These are phyloP conservation scores for Zaprionus bogoriensis DNA, from an alignment of 2,888 invertebrate genomes.

Conservation along the genomic window DNA sequence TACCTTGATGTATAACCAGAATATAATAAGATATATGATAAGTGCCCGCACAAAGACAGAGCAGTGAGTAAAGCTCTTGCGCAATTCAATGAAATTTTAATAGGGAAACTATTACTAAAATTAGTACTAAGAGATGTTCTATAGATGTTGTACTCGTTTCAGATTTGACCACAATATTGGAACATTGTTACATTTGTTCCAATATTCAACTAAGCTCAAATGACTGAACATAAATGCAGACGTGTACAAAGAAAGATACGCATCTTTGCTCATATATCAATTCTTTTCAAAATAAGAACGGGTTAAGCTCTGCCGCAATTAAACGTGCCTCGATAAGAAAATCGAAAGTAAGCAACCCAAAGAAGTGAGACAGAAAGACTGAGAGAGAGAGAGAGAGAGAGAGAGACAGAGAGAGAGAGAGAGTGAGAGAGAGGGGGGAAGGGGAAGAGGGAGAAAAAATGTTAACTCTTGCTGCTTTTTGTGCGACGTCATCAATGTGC, in stretches of 20 bases:
- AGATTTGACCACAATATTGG: too few species aligned
- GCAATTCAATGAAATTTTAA: too few species aligned
- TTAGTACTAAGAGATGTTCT: background rate
- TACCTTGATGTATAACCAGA: too few species aligned
- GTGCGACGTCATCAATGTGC: slow-evolving; percentile 74
- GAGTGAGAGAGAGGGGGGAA: too few species aligned
- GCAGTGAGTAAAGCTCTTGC: too few species aligned
- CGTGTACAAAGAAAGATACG: background rate
- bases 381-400: background rate
- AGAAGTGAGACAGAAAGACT: slow-evolving; percentile 3
- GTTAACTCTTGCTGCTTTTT: slow-evolving; percentile 25
- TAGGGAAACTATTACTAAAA: too few species aligned
- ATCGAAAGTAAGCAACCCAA: slow-evolving; percentile 21
- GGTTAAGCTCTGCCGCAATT: slow-evolving; percentile 45
- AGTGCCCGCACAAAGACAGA: too few species aligned
- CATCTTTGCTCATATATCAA: background rate
- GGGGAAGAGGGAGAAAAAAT: slow-evolving; percentile 9
- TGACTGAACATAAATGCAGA: background rate
- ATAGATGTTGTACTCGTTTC: too few species aligned
- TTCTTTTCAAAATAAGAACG: slow-evolving; percentile 13
- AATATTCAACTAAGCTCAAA: background rate
- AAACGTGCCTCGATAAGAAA: slow-evolving; percentile 43
- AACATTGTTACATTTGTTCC: background rate
- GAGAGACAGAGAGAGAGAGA: background rate
- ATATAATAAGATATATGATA: too few species aligned